Conservation (phyloP, 2,113 vertebrate species). For the Toxotes chatareus region DNA sequence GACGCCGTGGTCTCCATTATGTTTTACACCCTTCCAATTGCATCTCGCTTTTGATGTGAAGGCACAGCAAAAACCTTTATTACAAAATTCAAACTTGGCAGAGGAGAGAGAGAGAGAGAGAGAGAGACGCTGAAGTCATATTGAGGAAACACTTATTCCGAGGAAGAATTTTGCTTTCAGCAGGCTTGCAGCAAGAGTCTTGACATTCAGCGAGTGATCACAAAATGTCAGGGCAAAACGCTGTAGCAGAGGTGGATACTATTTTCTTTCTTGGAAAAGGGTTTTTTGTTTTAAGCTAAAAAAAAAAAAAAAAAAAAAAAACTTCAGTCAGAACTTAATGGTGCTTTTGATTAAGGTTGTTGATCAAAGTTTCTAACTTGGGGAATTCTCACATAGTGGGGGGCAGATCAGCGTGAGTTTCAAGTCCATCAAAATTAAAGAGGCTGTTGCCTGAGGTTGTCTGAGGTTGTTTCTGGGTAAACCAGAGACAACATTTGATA, state of each 20-base stretch:
- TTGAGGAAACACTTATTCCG: conserved; percentile 33
- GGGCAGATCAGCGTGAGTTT: neutral
- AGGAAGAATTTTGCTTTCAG: conserved; percentile 49
- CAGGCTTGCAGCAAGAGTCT: conserved; percentile 46
- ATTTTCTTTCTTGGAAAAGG: neutral
- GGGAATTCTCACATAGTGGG: neutral
- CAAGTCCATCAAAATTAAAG: conserved; percentile 1
- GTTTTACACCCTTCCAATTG: conserved; percentile 12
- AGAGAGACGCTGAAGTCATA: conserved; percentile 11
- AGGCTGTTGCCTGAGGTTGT: neutral
- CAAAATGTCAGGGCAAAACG: conserved; percentile 63
- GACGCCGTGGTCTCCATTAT: neutral
- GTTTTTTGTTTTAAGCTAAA: conserved; percentile 14
- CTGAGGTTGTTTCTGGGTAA: neutral
- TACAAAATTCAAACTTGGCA: conserved; percentile 17
- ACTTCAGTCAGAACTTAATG: neutral
- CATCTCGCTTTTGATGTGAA: conserved; percentile 17
- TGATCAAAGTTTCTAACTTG: conserved; percentile 1
- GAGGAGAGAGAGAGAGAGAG: conserved; percentile 19
- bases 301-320: conserved; percentile 15
- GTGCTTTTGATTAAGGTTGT: conserved; percentile 8
- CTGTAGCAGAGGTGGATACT: conserved; percentile 28
- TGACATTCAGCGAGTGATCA: conserved; percentile 63
- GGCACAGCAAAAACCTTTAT: conserved; percentile 23
- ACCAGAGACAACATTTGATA: neutral